Evolutionary conservation across 1,140 invertebrate genomes (phyloP).

Genomic region (Zaprionus gabonicus): DNA sequence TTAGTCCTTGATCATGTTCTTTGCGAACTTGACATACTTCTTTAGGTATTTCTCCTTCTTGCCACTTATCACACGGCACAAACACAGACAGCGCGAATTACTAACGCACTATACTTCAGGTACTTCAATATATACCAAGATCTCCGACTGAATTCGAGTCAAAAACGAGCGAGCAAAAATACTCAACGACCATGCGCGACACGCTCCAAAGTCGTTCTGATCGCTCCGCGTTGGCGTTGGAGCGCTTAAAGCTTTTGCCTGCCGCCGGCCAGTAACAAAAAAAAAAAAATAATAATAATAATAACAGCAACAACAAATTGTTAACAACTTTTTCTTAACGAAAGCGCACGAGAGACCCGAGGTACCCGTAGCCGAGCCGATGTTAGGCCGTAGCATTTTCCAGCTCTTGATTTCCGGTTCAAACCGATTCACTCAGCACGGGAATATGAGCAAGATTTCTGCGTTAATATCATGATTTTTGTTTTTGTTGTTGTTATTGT

Average conservation of each 20-base stretch:
- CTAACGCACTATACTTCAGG: slow-evolving; percentile 5
- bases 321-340: slow-evolving; percentile 78
- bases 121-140: neutral
- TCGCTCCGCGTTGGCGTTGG: slow-evolving; percentile 57
- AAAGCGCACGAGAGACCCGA: slow-evolving; percentile 45
- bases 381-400: slow-evolving; percentile 22
- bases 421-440: slow-evolving; percentile 60
- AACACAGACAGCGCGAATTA: slow-evolving; percentile 19
- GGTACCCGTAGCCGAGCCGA: slow-evolving; percentile 9
- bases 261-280: slow-evolving; percentile 40
- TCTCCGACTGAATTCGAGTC: neutral
- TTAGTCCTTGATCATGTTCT: slow-evolving; percentile 16
- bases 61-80: slow-evolving; percentile 6
- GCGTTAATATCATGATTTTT: slow-evolving; percentile 1
- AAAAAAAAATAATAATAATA: slow-evolving; percentile 26
- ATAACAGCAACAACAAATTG: slow-evolving; percentile 46
- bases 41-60: slow-evolving; percentile 1
- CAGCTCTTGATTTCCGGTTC: slow-evolving; percentile 64
- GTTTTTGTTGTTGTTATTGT: neutral
- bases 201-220: slow-evolving; percentile 81
- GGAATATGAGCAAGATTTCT: slow-evolving; percentile 32
- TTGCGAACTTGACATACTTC: slow-evolving; percentile 51
- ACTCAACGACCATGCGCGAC: slow-evolving; percentile 71
- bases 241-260: slow-evolving; percentile 74
- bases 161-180: slow-evolving; percentile 28